Base-by-base conservation (phyloP, 2,113 vertebrate genomes). In the Microtus richardsoni region DNA sequence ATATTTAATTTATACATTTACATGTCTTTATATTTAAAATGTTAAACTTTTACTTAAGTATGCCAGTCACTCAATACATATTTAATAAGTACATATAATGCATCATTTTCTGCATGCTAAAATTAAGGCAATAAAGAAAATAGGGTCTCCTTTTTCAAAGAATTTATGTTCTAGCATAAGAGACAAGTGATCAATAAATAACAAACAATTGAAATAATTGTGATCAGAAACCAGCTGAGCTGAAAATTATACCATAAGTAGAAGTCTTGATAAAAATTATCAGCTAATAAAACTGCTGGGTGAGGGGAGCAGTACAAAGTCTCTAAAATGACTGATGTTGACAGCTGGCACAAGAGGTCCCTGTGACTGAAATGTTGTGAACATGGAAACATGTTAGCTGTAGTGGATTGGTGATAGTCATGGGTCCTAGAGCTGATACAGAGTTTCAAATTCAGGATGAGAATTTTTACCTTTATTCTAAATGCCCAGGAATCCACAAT, bases 131-230 rank as follows among this genome's bases (percentile, higher is more conserved):
- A 62, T 39, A 54, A 80, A 54, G 19, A 75, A 95, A 94, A 70
- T n/a, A 84, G 26, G 9, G 1, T 66, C 6, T 89, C 17, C 11
- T 73, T 88, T 91, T 12, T 78, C 49, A 77, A 89, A 52, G 9
- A 84, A 39, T 89, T 93, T 94, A n/a, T 84, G 87, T 70, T 78
- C 5, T 86, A 28, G 2, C 22, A 19, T 41, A 30, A 92, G 62
- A 54, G 62, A 64, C 0, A 85, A 41, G 66, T 91, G 89, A 84
- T 87, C 52, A 91, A 19, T 12, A 80, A 64, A 70, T 22, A 83
- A 70, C 3, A 74, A 71, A 36, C n/a, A 54, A 86, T 84, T 94
- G 66, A 95, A 47, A 22, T 86, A 83, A 87, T 78, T 89, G n/a
- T 82, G 30, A 84, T 3, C n/a, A 16, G 49, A 71, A 60, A n/a